These are phyloP conservation scores for Parus major DNA, from an alignment of 2,113 vertebrate genomes.

Conservation along the genomic window DNA sequence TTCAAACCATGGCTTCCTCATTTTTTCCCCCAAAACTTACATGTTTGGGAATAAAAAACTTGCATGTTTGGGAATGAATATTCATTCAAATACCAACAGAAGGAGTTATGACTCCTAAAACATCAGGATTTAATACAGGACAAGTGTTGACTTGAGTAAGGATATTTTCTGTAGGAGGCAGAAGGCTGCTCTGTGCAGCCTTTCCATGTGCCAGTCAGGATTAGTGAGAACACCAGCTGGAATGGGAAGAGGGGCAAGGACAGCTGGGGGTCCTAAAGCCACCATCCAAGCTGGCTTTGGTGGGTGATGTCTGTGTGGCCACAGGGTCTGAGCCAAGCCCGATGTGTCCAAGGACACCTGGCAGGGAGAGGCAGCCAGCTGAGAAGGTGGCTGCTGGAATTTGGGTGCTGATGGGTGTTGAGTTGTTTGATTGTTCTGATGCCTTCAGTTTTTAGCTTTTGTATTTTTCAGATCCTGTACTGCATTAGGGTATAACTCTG, in stretches of 20 bases:
- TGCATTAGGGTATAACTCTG: not conserved
- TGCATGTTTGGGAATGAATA: not conserved
- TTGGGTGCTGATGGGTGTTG: not conserved
- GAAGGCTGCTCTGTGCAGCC: not conserved
- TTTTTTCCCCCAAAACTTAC: not conserved
- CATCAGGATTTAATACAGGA: not conserved
- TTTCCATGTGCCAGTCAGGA: not conserved
- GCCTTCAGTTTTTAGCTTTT: not conserved
- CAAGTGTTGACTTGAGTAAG: not conserved
- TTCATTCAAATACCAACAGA: not conserved
- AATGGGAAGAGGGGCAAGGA: not conserved
- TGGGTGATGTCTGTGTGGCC: not conserved
- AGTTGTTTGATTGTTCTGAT: not conserved
- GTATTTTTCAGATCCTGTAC: not conserved
- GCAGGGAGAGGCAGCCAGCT: not conserved
- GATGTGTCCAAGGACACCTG: accelerated
- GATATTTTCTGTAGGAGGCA: not conserved
- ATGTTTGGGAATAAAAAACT: not conserved
- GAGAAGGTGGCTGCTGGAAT: not conserved
- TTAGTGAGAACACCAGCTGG: not conserved
- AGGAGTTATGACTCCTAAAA: not conserved
- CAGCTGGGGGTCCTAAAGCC: not conserved
- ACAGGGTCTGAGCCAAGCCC: not conserved
- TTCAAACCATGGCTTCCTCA: accelerated
- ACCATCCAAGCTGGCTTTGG: not conserved